A percentile compares a stretch with the other conserved stretches of the same genome.
Conservation (phyloP, 2,113 vertebrate genomes). For the Machaerirhynchus nigripectus region DNA sequence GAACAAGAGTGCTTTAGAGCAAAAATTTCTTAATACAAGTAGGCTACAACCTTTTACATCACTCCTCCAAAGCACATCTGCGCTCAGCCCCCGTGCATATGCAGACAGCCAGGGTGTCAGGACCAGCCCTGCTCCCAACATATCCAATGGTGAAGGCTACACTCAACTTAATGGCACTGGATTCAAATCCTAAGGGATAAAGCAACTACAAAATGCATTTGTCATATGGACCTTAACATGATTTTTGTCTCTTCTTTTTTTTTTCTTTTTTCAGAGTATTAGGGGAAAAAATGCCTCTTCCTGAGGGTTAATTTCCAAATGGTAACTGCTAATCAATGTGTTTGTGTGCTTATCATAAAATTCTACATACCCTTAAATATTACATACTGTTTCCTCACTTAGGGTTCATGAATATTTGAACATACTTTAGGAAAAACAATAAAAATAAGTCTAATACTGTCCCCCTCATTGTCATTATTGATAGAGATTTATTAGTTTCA, state of each 20-base stretch:
- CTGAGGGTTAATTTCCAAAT: conserved; percentile 51
- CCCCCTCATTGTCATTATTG: conserved; percentile 63
- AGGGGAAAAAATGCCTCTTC: conserved; percentile 23
- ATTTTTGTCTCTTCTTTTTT: not conserved
- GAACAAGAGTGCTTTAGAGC: conserved; percentile 28
- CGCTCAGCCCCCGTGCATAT: not conserved
- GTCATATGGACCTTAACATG: not conserved
- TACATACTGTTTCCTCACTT: conserved; percentile 33
- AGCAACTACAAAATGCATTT: conserved; percentile 40
- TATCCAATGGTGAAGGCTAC: not conserved
- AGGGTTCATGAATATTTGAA: conserved; percentile 25
- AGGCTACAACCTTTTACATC: not conserved
- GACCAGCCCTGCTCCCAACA: not conserved
- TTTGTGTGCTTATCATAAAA: conserved; percentile 55
- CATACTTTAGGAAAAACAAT: conserved; percentile 50
- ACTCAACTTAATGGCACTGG: not conserved
- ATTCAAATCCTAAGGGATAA: not conserved
- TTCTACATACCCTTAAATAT: conserved; percentile 45
- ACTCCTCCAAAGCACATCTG: not conserved
- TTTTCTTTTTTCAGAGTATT: not conserved
- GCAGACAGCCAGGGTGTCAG: not conserved
- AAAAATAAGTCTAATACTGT: conserved; percentile 66
- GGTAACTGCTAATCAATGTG: conserved; percentile 36
- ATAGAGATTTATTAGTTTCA: conserved; percentile 74
- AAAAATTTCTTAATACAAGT: conserved; percentile 31